Conservation (phyloP, 2,113 vertebrate species). For the Struthio camelus region DNA sequence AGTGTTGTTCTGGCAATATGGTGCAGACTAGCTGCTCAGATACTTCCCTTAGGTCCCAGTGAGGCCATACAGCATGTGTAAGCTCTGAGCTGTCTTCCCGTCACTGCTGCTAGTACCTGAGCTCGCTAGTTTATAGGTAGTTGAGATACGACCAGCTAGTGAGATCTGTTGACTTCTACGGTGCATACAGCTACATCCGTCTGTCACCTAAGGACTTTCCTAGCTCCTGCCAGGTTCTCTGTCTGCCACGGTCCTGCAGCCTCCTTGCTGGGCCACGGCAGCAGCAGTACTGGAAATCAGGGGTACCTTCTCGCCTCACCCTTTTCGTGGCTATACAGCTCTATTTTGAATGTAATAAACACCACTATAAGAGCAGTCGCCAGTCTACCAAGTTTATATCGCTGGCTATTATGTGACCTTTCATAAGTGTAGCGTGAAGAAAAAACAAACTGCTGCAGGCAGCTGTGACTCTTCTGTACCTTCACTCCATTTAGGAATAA, state of each 20-base stretch:
- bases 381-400: background rate
- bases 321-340: background rate
- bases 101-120: background rate
- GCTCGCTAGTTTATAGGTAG: background rate
- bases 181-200: background rate
- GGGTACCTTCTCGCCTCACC: accelerated
- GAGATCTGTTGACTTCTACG: background rate
- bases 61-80: background rate
- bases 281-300: background rate
- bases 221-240: no score
- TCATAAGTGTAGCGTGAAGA: background rate
- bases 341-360: background rate
- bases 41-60: background rate
- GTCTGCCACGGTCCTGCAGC: accelerated
- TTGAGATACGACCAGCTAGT: background rate
- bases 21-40: background rate
- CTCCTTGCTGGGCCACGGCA: background rate
- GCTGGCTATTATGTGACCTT: background rate
- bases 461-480: background rate
- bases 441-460: background rate
- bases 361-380: background rate
- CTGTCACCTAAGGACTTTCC: background rate
- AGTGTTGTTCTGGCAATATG: background rate
- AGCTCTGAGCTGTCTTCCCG: background rate
- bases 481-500: background rate